Conservation (phyloP, 1,140 invertebrate species). For the Anastrepha obliqua region DNA sequence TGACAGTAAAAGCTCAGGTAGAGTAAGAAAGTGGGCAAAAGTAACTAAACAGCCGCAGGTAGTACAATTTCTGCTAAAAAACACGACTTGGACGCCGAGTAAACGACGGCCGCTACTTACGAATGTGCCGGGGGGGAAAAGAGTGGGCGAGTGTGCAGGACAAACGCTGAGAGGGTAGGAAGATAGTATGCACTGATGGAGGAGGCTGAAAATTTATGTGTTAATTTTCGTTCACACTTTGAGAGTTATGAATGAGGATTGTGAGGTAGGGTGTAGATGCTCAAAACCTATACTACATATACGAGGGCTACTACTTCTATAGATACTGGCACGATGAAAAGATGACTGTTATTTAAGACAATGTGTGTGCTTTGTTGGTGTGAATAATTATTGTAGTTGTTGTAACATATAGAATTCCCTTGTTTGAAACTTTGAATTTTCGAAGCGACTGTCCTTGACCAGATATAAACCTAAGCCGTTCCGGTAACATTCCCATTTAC, state of each 20-base stretch:
- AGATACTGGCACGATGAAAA: too few species aligned
- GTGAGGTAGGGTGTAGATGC: not conserved
- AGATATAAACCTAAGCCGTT: too few species aligned
- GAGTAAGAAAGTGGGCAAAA: not conserved
- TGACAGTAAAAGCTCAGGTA: not conserved
- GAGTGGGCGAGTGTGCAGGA: not conserved
- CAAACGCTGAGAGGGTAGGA: not conserved
- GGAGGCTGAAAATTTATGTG: conserved; percentile 69
- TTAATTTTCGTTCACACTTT: conserved; percentile 70
- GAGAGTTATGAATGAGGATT: not conserved
- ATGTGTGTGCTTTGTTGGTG: not conserved
- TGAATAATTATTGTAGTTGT: too few species aligned
- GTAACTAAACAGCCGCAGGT: not conserved
- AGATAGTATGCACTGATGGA: not conserved
- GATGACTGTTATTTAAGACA: too few species aligned
- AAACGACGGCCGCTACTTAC: not conserved
- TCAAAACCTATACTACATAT: not conserved
- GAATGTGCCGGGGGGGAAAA: not conserved
- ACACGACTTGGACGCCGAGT: not conserved
- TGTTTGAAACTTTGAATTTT: too few species aligned
- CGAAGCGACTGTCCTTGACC: too few species aligned
- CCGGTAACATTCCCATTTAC: too few species aligned
- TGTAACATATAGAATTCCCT: too few species aligned
- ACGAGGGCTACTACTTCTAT: conserved; percentile 6
- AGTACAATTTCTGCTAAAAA: not conserved